Evolutionary conservation across 2,113 vertebrate species (phyloP), one percentile per base, ranked within the genome.

Genomic region (Chloebia gouldiae): DNA sequence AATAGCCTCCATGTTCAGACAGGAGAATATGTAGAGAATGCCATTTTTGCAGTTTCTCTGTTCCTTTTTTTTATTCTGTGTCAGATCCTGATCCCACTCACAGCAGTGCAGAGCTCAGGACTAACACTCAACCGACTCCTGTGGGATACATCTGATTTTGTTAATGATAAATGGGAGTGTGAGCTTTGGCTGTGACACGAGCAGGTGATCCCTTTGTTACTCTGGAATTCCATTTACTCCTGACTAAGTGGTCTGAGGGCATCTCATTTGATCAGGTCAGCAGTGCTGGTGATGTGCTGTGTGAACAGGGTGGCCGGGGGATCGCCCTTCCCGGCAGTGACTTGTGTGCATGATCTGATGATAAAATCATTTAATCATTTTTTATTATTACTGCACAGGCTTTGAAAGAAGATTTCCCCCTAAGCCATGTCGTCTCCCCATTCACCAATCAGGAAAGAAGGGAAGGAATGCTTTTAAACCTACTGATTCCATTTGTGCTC

Each of bases 361-460:
- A 70, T 95, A 91, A 96, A 96, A 91, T 87, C 4, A 0, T 93
- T 95, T 95, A 96, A 97, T 95, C 89, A 73, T 97, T 94, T 95
- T 96, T 97, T 98, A 93, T 98, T 96, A 97, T 98, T 96, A 90
- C 91, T 98, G 96, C 90, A 83, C 96, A 99, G 99, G 99, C 99
- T 93, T 98, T 99, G 97, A 99, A 99, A 98, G 99, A 99, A 90
- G 99, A 99, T 98, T 99, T 99, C 50, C 99, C 99, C 31, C 98
- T 99, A 97, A 99, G 99, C 97, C 99, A 99, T 93, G 99, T 99
- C 98, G 99, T 99, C 98, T 99, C 99, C 82, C 99, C 99, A 73
- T 99, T 99, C 98, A 99, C 99, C 98, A 99, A 99, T 98, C 99
- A 99, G 98, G 99, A 99, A 97, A 98, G 99, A 97, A 98, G 99